These are phyloP conservation scores for Metridium senile DNA, from an alignment of 92 coral and sea anemone genomes.

Conservation along the genomic window DNA sequence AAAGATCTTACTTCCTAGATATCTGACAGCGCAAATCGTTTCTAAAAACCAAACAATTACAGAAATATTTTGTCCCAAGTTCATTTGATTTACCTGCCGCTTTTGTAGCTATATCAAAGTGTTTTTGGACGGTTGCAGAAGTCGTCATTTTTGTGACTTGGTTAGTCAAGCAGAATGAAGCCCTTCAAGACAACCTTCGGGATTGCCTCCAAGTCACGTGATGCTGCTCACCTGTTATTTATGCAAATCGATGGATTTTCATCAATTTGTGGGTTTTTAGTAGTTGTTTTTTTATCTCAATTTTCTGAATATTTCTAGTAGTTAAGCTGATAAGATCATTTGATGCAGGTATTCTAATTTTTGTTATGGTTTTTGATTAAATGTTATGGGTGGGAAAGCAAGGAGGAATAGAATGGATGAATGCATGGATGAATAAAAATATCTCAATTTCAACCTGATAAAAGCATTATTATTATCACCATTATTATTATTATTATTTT, in stretches of 20 bases:
- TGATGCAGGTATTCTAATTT: not conserved
- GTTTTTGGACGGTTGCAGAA: not conserved
- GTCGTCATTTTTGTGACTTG: not conserved
- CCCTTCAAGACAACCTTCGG: not conserved
- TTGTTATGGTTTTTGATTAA: not conserved
- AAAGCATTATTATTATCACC: no score
- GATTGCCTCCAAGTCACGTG: not conserved
- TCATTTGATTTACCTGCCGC: not conserved
- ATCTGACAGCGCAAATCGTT: not conserved
- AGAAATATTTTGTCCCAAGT: not conserved
- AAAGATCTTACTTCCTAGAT: not conserved
- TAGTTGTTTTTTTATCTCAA: not conserved
- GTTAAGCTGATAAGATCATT: not conserved
- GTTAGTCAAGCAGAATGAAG: not conserved
- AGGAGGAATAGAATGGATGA: not conserved
- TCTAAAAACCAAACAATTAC: not conserved
- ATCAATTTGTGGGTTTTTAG: no score
- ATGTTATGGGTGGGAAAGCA: not conserved
- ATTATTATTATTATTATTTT: no score
- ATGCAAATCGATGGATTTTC: not conserved
- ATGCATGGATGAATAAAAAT: no score
- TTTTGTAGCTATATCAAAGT: not conserved
- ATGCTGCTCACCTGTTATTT: not conserved
- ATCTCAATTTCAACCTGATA: no score
- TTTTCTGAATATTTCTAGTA: not conserved